Evolutionary conservation across 2,888 invertebrate genomes (phyloP).

Genomic region (Biston betularia): DNA sequence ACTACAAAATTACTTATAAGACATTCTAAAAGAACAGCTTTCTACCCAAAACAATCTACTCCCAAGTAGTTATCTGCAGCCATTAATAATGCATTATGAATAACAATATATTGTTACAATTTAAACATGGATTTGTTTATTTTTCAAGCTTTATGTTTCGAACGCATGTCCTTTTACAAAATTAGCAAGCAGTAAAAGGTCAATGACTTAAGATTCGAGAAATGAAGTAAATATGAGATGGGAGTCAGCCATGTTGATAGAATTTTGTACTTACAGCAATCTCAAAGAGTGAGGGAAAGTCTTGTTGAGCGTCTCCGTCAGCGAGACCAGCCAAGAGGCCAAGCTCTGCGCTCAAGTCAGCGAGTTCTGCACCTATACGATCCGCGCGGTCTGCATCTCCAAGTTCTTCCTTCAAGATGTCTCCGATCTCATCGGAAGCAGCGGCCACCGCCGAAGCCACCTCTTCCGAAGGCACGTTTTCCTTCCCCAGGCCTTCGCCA

Average conservation of each 20-base stretch:
- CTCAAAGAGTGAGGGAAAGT: slow-evolving; percentile 78
- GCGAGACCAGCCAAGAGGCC: slow-evolving; percentile 78
- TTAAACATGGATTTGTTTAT: neutral
- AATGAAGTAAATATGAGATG: slow-evolving; percentile 32
- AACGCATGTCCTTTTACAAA: slow-evolving; percentile 22
- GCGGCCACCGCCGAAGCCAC: slow-evolving; percentile 78
- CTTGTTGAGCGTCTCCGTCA: slow-evolving; percentile 73
- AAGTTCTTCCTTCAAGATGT: slow-evolving; percentile 79
- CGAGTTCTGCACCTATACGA: slow-evolving; percentile 76
- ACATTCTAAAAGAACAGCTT: slow-evolving; percentile 3
- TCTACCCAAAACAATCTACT: slow-evolving; percentile 8
- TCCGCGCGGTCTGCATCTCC: slow-evolving; percentile 77
- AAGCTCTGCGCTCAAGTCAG: slow-evolving; percentile 77
- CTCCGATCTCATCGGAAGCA: slow-evolving; percentile 80
- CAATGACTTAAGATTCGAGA: slow-evolving; percentile 45
- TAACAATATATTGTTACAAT: neutral
- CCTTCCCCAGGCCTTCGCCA: slow-evolving; percentile 64
- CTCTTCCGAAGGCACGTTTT: slow-evolving; percentile 71
- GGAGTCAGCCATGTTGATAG: slow-evolving; percentile 64
- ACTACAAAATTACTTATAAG: neutral
- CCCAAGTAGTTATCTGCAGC: neutral
- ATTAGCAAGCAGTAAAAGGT: slow-evolving; percentile 42
- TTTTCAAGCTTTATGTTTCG: neutral
- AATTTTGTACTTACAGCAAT: slow-evolving; percentile 71
- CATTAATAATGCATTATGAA: slow-evolving; percentile 15